Evolutionary conservation across 1,140 invertebrate species (phyloP), one percentile per base, ranked within the genome.

Genomic region (Trichogramma pretiosum): DNA sequence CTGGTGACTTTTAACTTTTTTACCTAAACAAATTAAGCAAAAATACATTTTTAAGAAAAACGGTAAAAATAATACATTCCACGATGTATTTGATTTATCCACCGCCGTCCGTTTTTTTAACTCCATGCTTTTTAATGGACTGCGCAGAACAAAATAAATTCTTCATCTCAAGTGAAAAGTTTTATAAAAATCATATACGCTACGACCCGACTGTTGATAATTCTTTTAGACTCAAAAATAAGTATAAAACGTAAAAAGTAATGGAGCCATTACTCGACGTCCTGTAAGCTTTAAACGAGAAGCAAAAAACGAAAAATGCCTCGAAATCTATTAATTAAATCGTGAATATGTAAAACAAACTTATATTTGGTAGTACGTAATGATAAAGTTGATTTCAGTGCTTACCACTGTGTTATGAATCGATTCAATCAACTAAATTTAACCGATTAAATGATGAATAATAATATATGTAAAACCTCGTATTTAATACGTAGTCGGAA

Each of bases 401-500:
- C n/a, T n/a, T n/a, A n/a, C n/a, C n/a, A n/a, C n/a, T n/a, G n/a
- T n/a, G n/a, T n/a, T n/a, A n/a, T n/a, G n/a, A n/a, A n/a, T n/a
- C n/a, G n/a, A n/a, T n/a, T n/a, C n/a, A n/a, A n/a, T n/a, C n/a
- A n/a, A n/a, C n/a, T n/a, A n/a, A 55, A 50, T 56, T 58, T 62
- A 60, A 62, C 63, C 55, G 52, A 63, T 56, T 30, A 11, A 44
- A 40, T 11, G 24, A 46, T 16, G 19, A 33, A 38, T 28, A 30
- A 33, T 17, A 21, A 44, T 21, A 19, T 8, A 44, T 55, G 43
- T 51, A 57, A 51, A 49, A 53, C 56, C 51, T 50, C 38, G 41
- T 54, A 51, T 54, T 56, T 56, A 52, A 46, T 47, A 53, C 52
- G 48, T 47, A 37, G 37, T 55, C 34, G 50, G 48, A 53, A 51